Conservation (phyloP, 2,888 invertebrate species). For the Latrodectus elegans region DNA sequence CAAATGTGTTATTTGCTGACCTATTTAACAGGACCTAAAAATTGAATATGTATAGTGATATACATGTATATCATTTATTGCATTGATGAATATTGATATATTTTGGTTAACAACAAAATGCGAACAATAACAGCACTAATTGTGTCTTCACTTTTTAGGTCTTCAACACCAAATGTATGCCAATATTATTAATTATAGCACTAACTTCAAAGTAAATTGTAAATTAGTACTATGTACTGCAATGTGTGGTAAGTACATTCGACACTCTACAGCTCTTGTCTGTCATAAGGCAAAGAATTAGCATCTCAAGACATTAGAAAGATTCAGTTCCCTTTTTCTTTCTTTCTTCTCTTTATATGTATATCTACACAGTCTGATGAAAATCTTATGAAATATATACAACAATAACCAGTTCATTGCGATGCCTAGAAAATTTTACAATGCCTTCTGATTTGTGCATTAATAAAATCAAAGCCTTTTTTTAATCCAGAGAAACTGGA, state of each 20-base stretch:
- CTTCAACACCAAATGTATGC: slow-evolving; percentile 37
- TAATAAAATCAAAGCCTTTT: not conserved
- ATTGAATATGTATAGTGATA: slow-evolving; percentile 46
- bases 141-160: slow-evolving; percentile 23
- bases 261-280: slow-evolving; percentile 48
- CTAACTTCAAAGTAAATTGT: slow-evolving; percentile 26
- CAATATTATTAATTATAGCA: slow-evolving; percentile 9
- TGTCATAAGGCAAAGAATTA: slow-evolving; percentile 63
- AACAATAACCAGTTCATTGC: not conserved
- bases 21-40: slow-evolving; percentile 57
- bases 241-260: not conserved
- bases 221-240: no score
- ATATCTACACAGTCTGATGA: not conserved
- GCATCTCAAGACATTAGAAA: slow-evolving; percentile 16
- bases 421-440: not conserved
- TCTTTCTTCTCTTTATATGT: not conserved
- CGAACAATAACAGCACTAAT: slow-evolving; percentile 55
- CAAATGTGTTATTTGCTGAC: slow-evolving; percentile 20
- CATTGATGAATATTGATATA: slow-evolving; percentile 67
- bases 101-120: slow-evolving; percentile 50
- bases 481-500: not conserved
- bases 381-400: not conserved
- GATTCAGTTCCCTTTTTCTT: not conserved
- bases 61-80: slow-evolving; percentile 51
- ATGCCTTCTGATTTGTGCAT: slow-evolving; percentile 23